phyloP scores from a whole-genome alignment of 2,888 invertebrate genomes.

The Diaperis boleti region DNA sequence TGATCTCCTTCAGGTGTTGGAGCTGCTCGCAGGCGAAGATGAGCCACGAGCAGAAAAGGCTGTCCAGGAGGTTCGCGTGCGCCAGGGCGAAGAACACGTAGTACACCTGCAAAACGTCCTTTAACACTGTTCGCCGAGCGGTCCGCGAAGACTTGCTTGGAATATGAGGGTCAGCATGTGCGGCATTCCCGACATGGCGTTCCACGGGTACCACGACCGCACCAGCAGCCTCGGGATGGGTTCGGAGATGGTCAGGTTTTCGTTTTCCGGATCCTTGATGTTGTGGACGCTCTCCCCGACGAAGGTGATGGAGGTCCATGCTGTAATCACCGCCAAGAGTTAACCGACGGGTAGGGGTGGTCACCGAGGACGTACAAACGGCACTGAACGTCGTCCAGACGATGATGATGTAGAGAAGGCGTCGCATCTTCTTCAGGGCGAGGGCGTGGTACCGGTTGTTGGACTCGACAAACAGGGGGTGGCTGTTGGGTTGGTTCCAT shows the following conservation, averaged over 20 bases:
- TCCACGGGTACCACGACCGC: constrained; percentile 84
- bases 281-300: constrained; percentile 81
- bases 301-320: constrained; percentile 85
- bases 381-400: constrained; percentile 73
- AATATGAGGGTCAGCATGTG: constrained; percentile 76
- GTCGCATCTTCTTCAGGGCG: constrained; percentile 80
- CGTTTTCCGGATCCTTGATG: constrained; percentile 76
- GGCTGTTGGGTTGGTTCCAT: constrained; percentile 88
- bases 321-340: constrained; percentile 61
- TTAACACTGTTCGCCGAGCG: background rate
- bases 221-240: constrained; percentile 80
- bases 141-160: constrained; percentile 68
- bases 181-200: constrained; percentile 77
- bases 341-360: too few relatives aligned
- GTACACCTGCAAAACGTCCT: constrained; percentile 69
- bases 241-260: constrained; percentile 76
- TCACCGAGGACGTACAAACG: too few relatives aligned
- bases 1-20: constrained; percentile 86
- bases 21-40: constrained; percentile 89
- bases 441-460: constrained; percentile 79
- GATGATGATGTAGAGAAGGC: constrained; percentile 76
- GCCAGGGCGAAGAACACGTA: constrained; percentile 64
- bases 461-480: constrained; percentile 87
- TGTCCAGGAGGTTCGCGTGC: constrained; percentile 73
- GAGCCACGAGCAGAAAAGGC: constrained; percentile 87